Evolutionary conservation across 2,797 vertebrate genomes (phyloP).

Genomic region (Harpagifer antarcticus): DNA sequence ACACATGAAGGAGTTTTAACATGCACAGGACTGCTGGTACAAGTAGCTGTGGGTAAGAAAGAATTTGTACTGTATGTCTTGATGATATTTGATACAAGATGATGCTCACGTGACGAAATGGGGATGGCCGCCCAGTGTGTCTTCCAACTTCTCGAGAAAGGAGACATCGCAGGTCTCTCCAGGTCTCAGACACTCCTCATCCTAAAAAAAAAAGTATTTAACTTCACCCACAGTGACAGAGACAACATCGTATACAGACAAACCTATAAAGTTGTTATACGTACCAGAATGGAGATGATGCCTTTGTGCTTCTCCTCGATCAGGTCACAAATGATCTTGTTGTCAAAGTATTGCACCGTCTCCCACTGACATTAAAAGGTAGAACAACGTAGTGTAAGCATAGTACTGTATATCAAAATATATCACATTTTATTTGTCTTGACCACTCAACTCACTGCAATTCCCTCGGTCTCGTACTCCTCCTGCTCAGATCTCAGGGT

Average conservation of each 20-base stretch:
- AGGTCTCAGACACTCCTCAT: constrained; percentile 96
- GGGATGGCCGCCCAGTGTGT: constrained; percentile 91
- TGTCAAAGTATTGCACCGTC: constrained; percentile 97
- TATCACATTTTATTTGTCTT: constrained; percentile 8
- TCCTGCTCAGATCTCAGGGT: constrained; percentile 96
- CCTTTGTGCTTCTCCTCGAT: constrained; percentile 99
- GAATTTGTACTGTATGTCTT: background rate
- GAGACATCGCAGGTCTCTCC: constrained; percentile 94
- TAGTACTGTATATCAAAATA: constrained; percentile 1
- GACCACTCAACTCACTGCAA: constrained; percentile 85
- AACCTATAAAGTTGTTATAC: constrained; percentile 1
- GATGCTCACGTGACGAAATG: constrained; percentile 95
- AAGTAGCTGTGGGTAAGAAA: background rate
- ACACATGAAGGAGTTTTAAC: constrained; percentile 10
- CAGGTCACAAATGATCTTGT: constrained; percentile 98
- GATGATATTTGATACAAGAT: background rate
- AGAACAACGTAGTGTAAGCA: constrained; percentile 7
- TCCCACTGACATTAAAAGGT: constrained; percentile 89
- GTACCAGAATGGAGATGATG: constrained; percentile 96
- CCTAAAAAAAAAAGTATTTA: constrained; percentile 76
- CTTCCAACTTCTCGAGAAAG: constrained; percentile 96
- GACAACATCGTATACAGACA: background rate
- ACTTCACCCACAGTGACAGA: background rate
- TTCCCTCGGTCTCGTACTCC: constrained; percentile 93
- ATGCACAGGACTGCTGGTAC: background rate